Evolutionary conservation across 2,888 invertebrate species (phyloP).

Genomic region (Coecobrya sp.): DNA sequence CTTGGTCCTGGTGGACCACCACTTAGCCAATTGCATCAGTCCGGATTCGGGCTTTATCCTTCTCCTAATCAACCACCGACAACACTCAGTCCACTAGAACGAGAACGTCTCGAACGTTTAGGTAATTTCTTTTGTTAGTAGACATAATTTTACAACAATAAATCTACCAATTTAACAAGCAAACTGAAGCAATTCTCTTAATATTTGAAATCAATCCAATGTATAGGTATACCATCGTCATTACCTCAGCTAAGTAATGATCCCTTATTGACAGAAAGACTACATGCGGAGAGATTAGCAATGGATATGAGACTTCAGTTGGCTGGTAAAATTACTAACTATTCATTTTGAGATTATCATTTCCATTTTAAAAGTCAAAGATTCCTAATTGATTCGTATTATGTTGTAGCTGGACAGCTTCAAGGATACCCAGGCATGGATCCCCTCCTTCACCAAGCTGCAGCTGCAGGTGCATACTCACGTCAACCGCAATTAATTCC

Average conservation of each 20-base stretch:
- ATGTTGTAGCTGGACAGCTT: slow-evolving; percentile 84
- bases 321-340: slow-evolving; percentile 80
- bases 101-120: slow-evolving; percentile 95
- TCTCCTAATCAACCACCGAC: slow-evolving; percentile 91
- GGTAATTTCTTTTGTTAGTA: slow-evolving; percentile 89
- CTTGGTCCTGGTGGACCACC: slow-evolving; percentile 88
- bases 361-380: background rate
- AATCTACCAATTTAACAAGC: background rate
- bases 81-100: slow-evolving; percentile 93
- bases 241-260: slow-evolving; percentile 85
- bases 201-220: background rate
- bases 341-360: background rate
- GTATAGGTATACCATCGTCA: slow-evolving; percentile 86
- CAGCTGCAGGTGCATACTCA: slow-evolving; percentile 89
- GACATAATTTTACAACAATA: background rate
- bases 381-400: background rate
- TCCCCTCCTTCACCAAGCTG: slow-evolving; percentile 87
- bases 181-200: background rate
- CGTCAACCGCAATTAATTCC: slow-evolving; percentile 90
- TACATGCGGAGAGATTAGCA: slow-evolving; percentile 92
- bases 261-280: slow-evolving; percentile 87
- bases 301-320: slow-evolving; percentile 90
- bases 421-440: slow-evolving; percentile 86
- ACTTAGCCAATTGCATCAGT: slow-evolving; percentile 89
- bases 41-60: slow-evolving; percentile 87